A percentile compares a stretch with the other conserved stretches of the same genome.
Conservation (phyloP, 2,797 vertebrate genomes). For the Champsocephalus esox region DNA sequence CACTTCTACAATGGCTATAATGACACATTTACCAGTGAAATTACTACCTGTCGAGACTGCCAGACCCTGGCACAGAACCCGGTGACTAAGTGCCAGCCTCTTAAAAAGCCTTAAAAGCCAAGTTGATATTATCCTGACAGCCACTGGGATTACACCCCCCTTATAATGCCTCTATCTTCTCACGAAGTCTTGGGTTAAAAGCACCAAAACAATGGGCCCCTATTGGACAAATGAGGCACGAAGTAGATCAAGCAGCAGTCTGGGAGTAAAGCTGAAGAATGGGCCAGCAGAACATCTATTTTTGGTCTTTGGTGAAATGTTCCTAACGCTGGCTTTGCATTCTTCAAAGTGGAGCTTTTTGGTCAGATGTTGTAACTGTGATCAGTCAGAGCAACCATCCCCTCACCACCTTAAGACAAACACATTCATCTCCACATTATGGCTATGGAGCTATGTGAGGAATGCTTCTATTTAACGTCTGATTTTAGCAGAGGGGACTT, state of each 20-base stretch:
- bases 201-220: conserved; percentile 58
- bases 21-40: conserved; percentile 85
- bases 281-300: conserved; percentile 52
- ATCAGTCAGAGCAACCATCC: conserved; percentile 25
- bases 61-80: conserved; percentile 67
- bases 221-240: conserved; percentile 41
- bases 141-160: conserved; percentile 54
- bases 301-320: conserved; percentile 59
- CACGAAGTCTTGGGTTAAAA: conserved; percentile 55
- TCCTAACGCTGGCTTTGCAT: conserved; percentile 38
- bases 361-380: conserved; percentile 51
- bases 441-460: conserved; percentile 68
- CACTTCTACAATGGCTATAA: conserved; percentile 73
- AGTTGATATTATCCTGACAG: conserved; percentile 73
- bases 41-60: conserved; percentile 78
- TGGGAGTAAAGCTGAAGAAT: conserved; percentile 29
- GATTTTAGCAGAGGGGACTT: conserved; percentile 55
- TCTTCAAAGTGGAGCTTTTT: conserved; percentile 41
- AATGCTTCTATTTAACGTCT: conserved; percentile 71
- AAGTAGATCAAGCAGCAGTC: conserved; percentile 44
- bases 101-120: conserved; percentile 71
- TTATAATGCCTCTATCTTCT: conserved; percentile 56
- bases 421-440: conserved; percentile 75
- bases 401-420: conserved; percentile 51
- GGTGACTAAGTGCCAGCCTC: conserved; percentile 70